Conservation (phyloP, 2,888 invertebrate species). For the Liopterus haemorrhoidalis region DNA sequence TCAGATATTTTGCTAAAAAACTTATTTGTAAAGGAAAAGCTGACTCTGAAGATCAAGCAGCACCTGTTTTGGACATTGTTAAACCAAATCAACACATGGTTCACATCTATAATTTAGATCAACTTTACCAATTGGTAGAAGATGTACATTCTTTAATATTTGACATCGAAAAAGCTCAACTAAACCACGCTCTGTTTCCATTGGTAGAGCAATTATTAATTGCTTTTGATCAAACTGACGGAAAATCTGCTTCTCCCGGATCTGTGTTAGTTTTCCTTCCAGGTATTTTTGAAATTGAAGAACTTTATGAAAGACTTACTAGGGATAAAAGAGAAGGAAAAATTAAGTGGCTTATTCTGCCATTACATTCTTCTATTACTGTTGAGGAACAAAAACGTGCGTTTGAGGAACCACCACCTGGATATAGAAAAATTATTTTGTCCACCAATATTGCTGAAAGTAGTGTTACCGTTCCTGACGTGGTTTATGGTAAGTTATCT, state of each 20-base stretch:
- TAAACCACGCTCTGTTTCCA: no score
- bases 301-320: constrained; percentile 50
- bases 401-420: constrained; percentile 56
- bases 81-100: constrained; percentile 52
- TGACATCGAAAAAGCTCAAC: not conserved
- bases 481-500: constrained; percentile 62
- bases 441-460: constrained; percentile 91
- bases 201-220: constrained; percentile 50
- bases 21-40: no score
- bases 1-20: no score
- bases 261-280: constrained; percentile 87
- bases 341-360: constrained; percentile 42
- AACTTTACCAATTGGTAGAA: constrained; percentile 37
- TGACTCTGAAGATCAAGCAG: no score
- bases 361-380: constrained; percentile 61
- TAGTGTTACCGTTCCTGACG: constrained; percentile 84
- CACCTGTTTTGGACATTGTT: constrained; percentile 54
- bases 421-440: constrained; percentile 74
- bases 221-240: constrained; percentile 53
- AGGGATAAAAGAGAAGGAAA: constrained; percentile 13
- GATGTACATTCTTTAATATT: constrained; percentile 34
- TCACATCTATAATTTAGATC: constrained; percentile 59
- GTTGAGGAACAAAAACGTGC: constrained; percentile 59
- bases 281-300: constrained; percentile 79
- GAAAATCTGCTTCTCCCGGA: constrained; percentile 43